Conservation (phyloP, 2,797 vertebrate species). For the Falco cherrug region DNA sequence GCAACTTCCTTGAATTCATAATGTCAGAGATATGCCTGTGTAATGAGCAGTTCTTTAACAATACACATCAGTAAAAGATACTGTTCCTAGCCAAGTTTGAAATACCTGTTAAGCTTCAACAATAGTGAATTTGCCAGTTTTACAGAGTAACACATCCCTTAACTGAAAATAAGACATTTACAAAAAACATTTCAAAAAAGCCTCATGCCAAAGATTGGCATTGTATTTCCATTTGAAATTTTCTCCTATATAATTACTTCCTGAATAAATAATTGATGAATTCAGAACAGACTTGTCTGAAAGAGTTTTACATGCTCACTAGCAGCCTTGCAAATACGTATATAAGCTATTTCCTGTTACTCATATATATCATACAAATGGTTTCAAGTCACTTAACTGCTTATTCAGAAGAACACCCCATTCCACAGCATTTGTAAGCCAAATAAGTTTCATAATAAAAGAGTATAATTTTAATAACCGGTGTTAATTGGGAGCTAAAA, state of each 20-base stretch:
- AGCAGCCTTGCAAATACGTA: background rate
- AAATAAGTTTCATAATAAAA: background rate
- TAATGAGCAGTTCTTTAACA: background rate
- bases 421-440: background rate
- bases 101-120: background rate
- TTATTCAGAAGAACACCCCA: background rate
- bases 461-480: background rate
- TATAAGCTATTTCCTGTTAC: background rate
- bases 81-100: background rate
- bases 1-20: background rate
- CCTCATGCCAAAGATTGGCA: background rate
- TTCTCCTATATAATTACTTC: background rate
- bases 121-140: background rate
- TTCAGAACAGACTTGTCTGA: background rate
- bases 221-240: background rate
- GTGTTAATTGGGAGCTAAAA: background rate
- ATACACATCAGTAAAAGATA: background rate
- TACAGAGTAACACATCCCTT: background rate
- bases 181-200: background rate
- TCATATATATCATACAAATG: background rate
- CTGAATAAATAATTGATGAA: background rate
- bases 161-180: background rate
- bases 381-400: background rate
- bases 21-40: background rate
- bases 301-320: background rate